A percentile compares a stretch with the other conserved stretches of the same genome.
phyloP scores from a whole-genome alignment of 2,888 invertebrate genomes.

The Patella caerulea region DNA sequence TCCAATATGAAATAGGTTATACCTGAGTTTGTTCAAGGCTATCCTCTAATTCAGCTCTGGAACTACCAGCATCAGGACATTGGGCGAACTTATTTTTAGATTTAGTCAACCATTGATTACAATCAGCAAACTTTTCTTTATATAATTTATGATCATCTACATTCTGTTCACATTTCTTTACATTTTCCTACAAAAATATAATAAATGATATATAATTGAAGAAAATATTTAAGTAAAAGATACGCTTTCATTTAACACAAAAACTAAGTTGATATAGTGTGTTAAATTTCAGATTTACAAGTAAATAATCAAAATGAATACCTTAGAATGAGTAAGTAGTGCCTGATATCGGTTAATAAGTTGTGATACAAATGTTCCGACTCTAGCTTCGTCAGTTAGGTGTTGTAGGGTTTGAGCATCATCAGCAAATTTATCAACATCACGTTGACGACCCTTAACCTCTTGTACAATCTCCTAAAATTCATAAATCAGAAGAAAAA shows the following conservation, averaged over 20 bases:
- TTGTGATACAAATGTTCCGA: constrained; percentile 89
- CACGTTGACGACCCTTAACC: constrained; percentile 85
- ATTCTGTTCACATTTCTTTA: constrained; percentile 92
- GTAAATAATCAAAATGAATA: constrained; percentile 28
- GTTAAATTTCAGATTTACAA: not conserved
- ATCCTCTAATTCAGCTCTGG: constrained; percentile 86
- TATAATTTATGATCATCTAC: constrained; percentile 95
- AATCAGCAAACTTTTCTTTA: constrained; percentile 90
- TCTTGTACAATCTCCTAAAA: constrained; percentile 76
- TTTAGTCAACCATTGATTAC: constrained; percentile 92
- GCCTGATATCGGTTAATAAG: constrained; percentile 81
- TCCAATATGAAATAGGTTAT: not conserved
- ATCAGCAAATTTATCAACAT: constrained; percentile 90
- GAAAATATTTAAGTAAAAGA: not conserved
- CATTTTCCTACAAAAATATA: constrained; percentile 77
- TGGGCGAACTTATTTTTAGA: constrained; percentile 85
- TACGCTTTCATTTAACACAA: not conserved
- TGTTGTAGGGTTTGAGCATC: constrained; percentile 89
- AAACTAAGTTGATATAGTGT: not conserved
- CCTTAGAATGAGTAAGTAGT: constrained; percentile 65
- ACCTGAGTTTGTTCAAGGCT: constrained; percentile 77
- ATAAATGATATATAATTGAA: not conserved
- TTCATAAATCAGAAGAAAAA: not conserved
- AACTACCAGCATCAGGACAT: constrained; percentile 85
- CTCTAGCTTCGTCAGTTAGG: constrained; percentile 85